Base-by-base conservation (phyloP, 1,140 invertebrate species). In the Acyrthosiphon pisum region DNA sequence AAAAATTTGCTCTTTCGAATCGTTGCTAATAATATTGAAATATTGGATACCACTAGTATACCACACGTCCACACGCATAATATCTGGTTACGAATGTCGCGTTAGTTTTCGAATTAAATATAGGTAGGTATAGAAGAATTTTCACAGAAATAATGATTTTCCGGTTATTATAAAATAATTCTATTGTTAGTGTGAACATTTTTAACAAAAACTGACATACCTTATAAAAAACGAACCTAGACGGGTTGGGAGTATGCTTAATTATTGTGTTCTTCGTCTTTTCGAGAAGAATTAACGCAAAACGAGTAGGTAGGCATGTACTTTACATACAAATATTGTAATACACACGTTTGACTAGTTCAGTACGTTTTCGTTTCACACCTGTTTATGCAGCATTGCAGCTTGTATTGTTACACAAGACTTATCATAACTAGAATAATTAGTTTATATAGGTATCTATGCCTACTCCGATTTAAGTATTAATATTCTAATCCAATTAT, bases 191-290 rank as follows among this genome's bases (percentile, higher is more conserved):
- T 26, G 83, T 86, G 9, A 11, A 37, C 30, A 41, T 84, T 23
- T 86, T 86, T 26, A 86, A 86, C 83, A 76, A 76, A 76, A 76
- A 76, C 30, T n/a, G 60, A 76, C 30, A 14, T 68, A 18, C 60
- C 60, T 68, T n/a, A 68, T 68, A 68, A n/a, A 68, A 68, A 68
- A 68, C 60, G 7, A 84, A 84, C 20, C 20, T 41, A 83, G 4
- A 86, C 83, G 23, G 9, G 23, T 9, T 44, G 44, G 83, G 83
- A 44, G 37, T 44, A 44, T 44, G 11, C 83, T 44, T 86, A 44
- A 86, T 86, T 84, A 84, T 84, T 86, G 83, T 86, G 83, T 86
- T 41, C 83, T 44, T 41, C 9, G 60, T 6, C 60, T 76, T 76
- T 76, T 76, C 3, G 4, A 44, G 37, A 86, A 86, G 83, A 86